phyloP scores from a whole-genome alignment of 2,113 vertebrate genomes.

The Trachemys scripta region DNA sequence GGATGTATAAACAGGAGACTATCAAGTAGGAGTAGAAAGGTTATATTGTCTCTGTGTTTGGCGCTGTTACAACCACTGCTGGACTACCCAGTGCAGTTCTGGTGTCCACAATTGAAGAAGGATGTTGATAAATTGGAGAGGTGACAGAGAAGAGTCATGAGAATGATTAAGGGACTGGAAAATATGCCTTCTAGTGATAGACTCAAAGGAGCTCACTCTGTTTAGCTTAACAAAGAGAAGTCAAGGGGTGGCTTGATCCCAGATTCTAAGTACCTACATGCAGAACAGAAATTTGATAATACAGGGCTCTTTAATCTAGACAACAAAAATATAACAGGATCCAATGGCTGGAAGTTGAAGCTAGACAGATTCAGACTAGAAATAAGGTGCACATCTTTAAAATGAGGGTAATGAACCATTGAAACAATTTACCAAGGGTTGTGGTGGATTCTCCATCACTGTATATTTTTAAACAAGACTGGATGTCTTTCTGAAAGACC shows the following conservation, averaged over 20 bases:
- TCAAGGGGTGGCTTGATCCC: neutral
- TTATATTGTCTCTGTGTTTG: neutral
- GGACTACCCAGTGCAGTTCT: neutral
- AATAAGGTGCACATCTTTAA: neutral
- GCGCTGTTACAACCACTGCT: neutral
- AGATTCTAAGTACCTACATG: neutral
- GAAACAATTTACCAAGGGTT: neutral
- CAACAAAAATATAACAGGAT: neutral
- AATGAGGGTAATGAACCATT: neutral
- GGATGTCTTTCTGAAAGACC: neutral
- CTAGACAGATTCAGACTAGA: neutral
- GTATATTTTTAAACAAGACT: neutral
- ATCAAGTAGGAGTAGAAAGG: neutral
- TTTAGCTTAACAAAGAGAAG: neutral
- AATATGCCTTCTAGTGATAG: neutral
- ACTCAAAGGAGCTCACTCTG: neutral
- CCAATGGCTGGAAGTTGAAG: neutral
- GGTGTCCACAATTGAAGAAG: neutral
- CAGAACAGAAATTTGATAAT: neutral
- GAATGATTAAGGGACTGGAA: neutral
- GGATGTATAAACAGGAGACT: neutral
- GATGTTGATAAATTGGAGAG: neutral
- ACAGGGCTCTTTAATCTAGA: neutral
- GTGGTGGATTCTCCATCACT: neutral
- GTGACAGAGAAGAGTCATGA: neutral